phyloP scores from a whole-genome alignment of 1,140 invertebrate genomes.

The Pseudomyrmex sp. region DNA sequence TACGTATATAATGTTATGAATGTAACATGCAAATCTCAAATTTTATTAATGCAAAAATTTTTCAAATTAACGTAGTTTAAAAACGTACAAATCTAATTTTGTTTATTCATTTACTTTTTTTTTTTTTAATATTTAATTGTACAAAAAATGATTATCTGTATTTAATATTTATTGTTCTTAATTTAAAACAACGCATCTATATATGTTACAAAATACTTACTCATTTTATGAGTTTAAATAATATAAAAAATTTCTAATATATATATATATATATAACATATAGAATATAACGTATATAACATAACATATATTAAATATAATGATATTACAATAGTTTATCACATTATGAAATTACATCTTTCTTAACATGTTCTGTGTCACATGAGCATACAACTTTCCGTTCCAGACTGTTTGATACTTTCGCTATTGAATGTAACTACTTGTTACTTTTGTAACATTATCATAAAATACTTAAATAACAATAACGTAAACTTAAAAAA shows the following conservation, averaged over 20 bases:
- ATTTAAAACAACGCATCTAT: slow-evolving; percentile 27
- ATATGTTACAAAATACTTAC: too few relatives aligned
- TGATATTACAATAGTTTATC: slow-evolving; percentile 3
- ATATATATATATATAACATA: too few relatives aligned
- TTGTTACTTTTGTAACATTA: too few relatives aligned
- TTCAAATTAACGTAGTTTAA: neutral
- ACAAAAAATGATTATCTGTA: slow-evolving; percentile 21
- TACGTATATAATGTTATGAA: neutral
- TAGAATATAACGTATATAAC: too few relatives aligned
- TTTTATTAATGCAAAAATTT: neutral
- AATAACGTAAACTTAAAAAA: too few relatives aligned
- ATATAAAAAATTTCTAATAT: too few relatives aligned
- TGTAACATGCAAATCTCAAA: neutral
- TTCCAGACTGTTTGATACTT: too few relatives aligned
- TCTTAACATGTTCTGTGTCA: too few relatives aligned
- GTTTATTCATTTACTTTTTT: neutral
- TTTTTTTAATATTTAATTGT: neutral
- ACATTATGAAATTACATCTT: neutral
- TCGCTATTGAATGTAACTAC: too few relatives aligned
- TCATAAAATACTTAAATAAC: too few relatives aligned
- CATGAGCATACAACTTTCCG: too few relatives aligned
- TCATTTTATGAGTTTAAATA: too few relatives aligned
- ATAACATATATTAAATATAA: neutral
- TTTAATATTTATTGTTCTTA: slow-evolving; percentile 51
- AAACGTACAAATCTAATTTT: neutral